Base-by-base conservation (phyloP, 1,140 invertebrate genomes). In the Leguminivora glycinivorella region DNA sequence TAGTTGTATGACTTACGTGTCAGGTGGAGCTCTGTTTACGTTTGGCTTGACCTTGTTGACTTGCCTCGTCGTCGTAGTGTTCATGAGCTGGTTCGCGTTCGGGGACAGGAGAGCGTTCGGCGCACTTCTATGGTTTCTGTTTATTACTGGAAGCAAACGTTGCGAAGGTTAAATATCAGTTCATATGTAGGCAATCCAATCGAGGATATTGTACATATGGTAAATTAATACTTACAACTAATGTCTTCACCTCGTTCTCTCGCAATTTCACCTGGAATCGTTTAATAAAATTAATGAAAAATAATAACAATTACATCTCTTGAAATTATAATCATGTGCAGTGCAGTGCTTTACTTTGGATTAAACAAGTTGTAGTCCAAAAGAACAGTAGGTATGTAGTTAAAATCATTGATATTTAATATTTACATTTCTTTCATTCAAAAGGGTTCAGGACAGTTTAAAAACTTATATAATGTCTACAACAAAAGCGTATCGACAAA, bases 31-130 rank as follows among this genome's bases (percentile, higher is more conserved):
- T 92, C 96, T 93, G 83, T 96, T 96, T 66, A 96, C 95, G 81
- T 95, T 96, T 34, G 96, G 96, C 89, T 96, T 96, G 78, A 96
- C 96, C 90, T 97, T 97, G 92, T 96, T 96, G 80, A 97, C 95
- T 90, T 96, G 96, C 85, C 96, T 95, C 71, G 93, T 94, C 38
- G 93, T 94, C 2, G 90, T 91, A 4, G 94, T 94, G 83, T 95
- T 95, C 88, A 94, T 93, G 80, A 96, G 93, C 80, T 93, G 92
- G 77, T 92, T 94, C 67, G 93, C 92, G 75, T 93, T 93, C 0
- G 93, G 93, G 5, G 89, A 91, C 38, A 91, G 70, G 24, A 91
- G 73, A 24, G 94, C 90, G 75, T 93, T 94, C 47, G 94, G 94
- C 74, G 94, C 95, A 82, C 93, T 96, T 71, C 95, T 93, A 82